Base-by-base conservation (phyloP, 30 jellyfish, hydroid and myxozoan species). In the Aurelia coerulea region DNA sequence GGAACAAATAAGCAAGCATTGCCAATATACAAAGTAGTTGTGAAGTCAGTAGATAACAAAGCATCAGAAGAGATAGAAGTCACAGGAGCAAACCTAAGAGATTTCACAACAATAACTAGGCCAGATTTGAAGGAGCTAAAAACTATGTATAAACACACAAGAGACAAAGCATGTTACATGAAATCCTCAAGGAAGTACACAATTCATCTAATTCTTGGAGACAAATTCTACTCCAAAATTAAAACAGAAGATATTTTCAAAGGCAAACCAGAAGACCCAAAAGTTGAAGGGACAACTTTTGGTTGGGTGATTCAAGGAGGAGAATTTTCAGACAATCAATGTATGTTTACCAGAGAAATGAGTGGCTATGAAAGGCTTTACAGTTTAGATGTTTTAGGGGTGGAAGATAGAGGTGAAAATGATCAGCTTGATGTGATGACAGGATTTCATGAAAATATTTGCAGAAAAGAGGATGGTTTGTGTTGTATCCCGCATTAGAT, bases 281-380 rank as follows among this genome's bases (percentile, higher is more conserved):
- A 53, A 77, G 88, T 77, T 7, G 79, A 77, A 56, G 77, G 88
- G 0, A 77, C 88, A 56, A 77, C 74, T 10, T 77, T 77, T 56
- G 77, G 88, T 13, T 79, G 89, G 80, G 79, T 78, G 66, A 79
- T 79, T 42, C 90, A 79, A 64, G 82, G 90, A 19, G 90, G 90
- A 16, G 90, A 62, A 56, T 49, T 68, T 35, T 14, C 84, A 73
- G 42, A 49, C 42, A 23, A 10, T 17, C 8, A 41, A 18, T 73
- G 84, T 49, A 41, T 73, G 84, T 73, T 37, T 73, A 56, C 78
- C 5, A 77, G 62, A 77, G 77, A 60, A 15, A 62, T 29, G 1
- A 66, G 32, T 29, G 90, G 62, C 32, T 80, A 62, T 80, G 90
- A 80, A 41, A 63, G 81, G 31, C 83, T 80, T 34, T 39, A 39